Evolutionary conservation across 2,797 vertebrate genomes (phyloP).

Genomic region (Hypotaenidia philippensis): DNA sequence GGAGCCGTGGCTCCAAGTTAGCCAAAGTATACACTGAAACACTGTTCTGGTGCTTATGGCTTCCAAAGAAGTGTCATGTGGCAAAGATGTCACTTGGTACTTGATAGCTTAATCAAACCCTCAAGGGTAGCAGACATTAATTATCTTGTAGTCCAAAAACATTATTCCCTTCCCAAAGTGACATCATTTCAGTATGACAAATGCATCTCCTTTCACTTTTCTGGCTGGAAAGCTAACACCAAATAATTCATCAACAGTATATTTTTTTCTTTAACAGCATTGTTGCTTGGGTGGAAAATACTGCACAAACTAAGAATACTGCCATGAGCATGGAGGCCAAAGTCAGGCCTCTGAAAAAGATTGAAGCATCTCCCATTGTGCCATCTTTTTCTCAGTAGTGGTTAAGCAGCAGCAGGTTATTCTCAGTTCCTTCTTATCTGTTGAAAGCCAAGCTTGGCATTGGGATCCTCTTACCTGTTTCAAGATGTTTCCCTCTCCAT

Average conservation of each 20-base stretch:
- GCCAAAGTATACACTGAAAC: conserved; percentile 63
- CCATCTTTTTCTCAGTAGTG: not conserved
- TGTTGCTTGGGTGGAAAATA: not conserved
- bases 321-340: not conserved
- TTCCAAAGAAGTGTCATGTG: conserved; percentile 64
- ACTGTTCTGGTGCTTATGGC: conserved; percentile 19
- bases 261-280: not conserved
- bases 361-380: not conserved
- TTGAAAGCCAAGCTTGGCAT: not conserved
- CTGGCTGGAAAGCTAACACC: conserved; percentile 4
- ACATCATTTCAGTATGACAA: conserved; percentile 49
- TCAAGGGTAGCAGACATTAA: conserved; percentile 20
- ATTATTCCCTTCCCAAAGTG: conserved; percentile 39
- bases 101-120: conserved; percentile 61
- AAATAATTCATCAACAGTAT: not conserved
- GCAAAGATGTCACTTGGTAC: conserved; percentile 61
- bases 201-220: conserved; percentile 28
- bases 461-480: not conserved
- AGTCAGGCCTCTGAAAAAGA: not conserved
- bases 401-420: not conserved
- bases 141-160: conserved; percentile 24
- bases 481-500: not conserved
- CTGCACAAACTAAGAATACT: not conserved
- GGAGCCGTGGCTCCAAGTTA: not conserved
- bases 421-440: not conserved